These are phyloP conservation scores for Axinella damicornis DNA, from an alignment of 37 sponge, comb jelly and placozoan genomes.

Conservation along the genomic window DNA sequence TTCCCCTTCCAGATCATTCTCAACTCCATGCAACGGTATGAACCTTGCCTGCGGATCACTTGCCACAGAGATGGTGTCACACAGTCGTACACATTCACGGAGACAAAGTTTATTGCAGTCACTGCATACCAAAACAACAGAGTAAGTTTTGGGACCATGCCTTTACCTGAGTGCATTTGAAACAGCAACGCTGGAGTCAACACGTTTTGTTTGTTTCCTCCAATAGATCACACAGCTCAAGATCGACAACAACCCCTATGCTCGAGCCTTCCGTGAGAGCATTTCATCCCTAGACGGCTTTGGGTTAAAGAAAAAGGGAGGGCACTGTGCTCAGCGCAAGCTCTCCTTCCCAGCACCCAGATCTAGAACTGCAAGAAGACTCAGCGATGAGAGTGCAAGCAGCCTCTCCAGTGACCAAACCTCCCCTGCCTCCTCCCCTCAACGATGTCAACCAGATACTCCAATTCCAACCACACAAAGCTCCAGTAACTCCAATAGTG, in stretches of 20 bases:
- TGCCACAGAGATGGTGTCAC: conserved; percentile 18
- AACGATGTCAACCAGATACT: too few relatives aligned
- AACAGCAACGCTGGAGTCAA: neutral
- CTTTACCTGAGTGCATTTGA: too few relatives aligned
- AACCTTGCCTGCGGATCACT: conserved; percentile 46
- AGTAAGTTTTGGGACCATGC: conserved; percentile 55
- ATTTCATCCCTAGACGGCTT: conserved; percentile 17
- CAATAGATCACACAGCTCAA: conserved; percentile 72
- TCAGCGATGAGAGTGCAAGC: neutral
- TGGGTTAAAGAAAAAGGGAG: conserved; percentile 18
- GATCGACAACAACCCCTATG: conserved; percentile 79
- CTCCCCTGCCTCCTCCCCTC: too few relatives aligned
- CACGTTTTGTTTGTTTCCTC: neutral
- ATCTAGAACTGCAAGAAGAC: neutral
- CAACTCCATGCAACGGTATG: conserved; percentile 87
- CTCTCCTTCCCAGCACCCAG: neutral
- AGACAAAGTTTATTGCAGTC: conserved; percentile 85
- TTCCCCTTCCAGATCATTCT: conserved; percentile 67
- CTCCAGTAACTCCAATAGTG: neutral
- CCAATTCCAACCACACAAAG: neutral
- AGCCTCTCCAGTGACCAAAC: too few relatives aligned
- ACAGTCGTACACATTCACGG: conserved; percentile 56
- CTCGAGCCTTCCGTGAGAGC: conserved; percentile 70
- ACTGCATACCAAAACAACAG: conserved; percentile 82
- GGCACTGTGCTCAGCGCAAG: conserved; percentile 22